Conservation (phyloP, 2,888 invertebrate genomes). For the Sinohyriopsis cumingii region DNA sequence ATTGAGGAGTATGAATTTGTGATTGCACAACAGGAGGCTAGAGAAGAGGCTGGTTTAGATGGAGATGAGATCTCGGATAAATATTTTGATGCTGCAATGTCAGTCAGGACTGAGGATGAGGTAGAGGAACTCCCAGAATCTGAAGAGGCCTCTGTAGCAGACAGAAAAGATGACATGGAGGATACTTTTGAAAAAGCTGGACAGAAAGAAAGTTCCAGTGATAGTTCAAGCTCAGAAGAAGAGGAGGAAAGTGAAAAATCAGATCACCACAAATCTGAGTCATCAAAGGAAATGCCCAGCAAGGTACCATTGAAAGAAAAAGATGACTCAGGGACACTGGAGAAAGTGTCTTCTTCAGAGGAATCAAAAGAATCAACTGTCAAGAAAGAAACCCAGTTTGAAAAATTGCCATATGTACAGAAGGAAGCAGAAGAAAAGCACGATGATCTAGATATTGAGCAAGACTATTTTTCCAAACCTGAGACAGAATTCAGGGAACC, state of each 20-base stretch:
- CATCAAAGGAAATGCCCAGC: neutral
- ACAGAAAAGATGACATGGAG: conserved; percentile 22
- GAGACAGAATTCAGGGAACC: neutral
- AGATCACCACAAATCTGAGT: conserved; percentile 8
- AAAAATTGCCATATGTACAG: conserved; percentile 16
- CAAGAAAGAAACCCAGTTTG: neutral
- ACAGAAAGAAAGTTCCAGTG: conserved; percentile 14
- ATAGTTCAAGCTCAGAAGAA: neutral
- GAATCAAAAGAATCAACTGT: neutral
- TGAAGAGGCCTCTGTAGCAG: conserved; percentile 37
- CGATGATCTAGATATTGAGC: conserved; percentile 71
- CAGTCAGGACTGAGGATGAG: conserved; percentile 40
- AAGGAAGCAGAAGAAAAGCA: conserved; percentile 73
- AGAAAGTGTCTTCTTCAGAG: conserved; percentile 1
- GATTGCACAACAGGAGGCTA: conserved; percentile 14
- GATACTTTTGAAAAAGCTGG: conserved; percentile 22
- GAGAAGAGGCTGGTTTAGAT: too few relatives aligned
- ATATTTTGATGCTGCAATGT: conserved; percentile 31
- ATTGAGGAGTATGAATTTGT: conserved; percentile 27
- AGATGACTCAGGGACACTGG: conserved; percentile 1
- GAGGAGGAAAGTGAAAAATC: conserved; percentile 7
- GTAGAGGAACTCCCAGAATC: conserved; percentile 40
- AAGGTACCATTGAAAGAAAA: conserved; percentile 9
- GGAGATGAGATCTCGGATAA: conserved; percentile 23
- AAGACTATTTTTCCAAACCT: conserved; percentile 1